Evolutionary conservation across 2,113 vertebrate genomes (phyloP).

Genomic region (Sisor rabdophorus): DNA sequence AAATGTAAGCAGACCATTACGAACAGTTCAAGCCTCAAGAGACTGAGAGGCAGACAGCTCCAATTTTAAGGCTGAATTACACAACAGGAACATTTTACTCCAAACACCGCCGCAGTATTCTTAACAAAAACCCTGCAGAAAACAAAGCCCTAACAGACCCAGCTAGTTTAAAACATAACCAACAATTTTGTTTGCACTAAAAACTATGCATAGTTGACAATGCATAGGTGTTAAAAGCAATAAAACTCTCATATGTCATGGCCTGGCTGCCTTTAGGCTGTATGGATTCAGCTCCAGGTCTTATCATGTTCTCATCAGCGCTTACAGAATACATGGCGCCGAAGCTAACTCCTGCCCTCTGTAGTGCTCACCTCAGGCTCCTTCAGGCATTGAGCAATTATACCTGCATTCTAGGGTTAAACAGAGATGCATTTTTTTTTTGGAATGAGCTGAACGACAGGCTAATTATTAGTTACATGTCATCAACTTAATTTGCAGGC

Average conservation of each 20-base stretch:
- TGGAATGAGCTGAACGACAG: constrained; percentile 22
- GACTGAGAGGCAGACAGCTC: constrained; percentile 37
- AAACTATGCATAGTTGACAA: constrained; percentile 2
- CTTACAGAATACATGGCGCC: constrained; percentile 78
- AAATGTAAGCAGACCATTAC: constrained; percentile 51
- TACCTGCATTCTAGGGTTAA: constrained; percentile 49
- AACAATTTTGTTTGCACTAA: constrained; percentile 11
- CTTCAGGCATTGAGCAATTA: constrained; percentile 71
- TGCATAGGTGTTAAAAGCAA: constrained; percentile 13
- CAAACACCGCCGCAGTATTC: constrained; percentile 25
- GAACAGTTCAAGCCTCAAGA: constrained; percentile 44
- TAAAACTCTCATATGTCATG: constrained; percentile 10
- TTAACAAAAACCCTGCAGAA: constrained; percentile 14
- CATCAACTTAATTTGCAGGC: constrained; percentile 38
- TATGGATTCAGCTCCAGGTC: constrained; percentile 38
- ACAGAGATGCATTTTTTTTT: constrained; percentile 33
- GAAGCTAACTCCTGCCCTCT: constrained; percentile 62
- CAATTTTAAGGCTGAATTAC: constrained; percentile 39
- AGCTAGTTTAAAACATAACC: background rate
- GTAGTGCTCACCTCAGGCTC: constrained; percentile 68
- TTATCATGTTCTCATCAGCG: constrained; percentile 65
- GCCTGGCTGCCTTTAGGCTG: constrained; percentile 29
- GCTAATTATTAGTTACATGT: constrained; percentile 38
- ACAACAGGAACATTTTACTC: constrained; percentile 38
- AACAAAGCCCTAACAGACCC: constrained; percentile 25